These are phyloP conservation scores for Pipistrellus nathusii DNA, from an alignment of 2,797 vertebrate genomes.

Conservation along the genomic window DNA sequence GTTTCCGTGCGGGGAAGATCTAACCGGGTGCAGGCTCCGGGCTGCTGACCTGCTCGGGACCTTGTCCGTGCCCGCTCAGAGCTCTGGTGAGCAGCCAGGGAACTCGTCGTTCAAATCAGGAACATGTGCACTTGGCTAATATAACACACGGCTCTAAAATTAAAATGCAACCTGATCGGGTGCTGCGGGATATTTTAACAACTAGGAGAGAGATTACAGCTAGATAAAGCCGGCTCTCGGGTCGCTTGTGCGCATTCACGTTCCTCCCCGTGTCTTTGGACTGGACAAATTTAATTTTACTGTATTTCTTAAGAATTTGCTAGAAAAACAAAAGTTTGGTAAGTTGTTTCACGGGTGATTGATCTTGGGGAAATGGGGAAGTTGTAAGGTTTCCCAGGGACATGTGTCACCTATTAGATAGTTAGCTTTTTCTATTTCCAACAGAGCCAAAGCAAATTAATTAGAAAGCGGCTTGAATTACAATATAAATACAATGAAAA, in stretches of 20 bases:
- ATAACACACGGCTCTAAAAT: slow-evolving; percentile 88
- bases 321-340: slow-evolving; percentile 92
- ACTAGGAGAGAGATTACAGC: slow-evolving; percentile 86
- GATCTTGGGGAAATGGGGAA: slow-evolving; percentile 88
- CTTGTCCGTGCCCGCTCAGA: slow-evolving; percentile 83
- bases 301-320: slow-evolving; percentile 94
- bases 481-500: slow-evolving; percentile 94
- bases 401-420: slow-evolving; percentile 89
- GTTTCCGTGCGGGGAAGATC: slow-evolving; percentile 86
- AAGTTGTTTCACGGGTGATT: slow-evolving; percentile 90
- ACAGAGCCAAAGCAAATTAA: slow-evolving; percentile 92
- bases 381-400: slow-evolving; percentile 87
- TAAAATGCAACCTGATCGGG: slow-evolving; percentile 89
- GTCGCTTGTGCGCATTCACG: slow-evolving; percentile 84
- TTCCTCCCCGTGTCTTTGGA: slow-evolving; percentile 86
- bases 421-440: slow-evolving; percentile 89
- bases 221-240: slow-evolving; percentile 86
- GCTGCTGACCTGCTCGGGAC: slow-evolving; percentile 89
- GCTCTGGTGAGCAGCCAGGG: slow-evolving; percentile 86
- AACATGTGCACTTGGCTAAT: slow-evolving; percentile 89
- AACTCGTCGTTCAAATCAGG: slow-evolving; percentile 88
- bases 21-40: slow-evolving; percentile 88
- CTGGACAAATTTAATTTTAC: slow-evolving; percentile 95
- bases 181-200: slow-evolving; percentile 91
- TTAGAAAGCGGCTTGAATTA: slow-evolving; percentile 94